A percentile compares a stretch with the other conserved stretches of the same genome.
These are phyloP conservation scores for Botia kubotai DNA, from an alignment of 2,797 vertebrate species.

Conservation along the genomic window DNA sequence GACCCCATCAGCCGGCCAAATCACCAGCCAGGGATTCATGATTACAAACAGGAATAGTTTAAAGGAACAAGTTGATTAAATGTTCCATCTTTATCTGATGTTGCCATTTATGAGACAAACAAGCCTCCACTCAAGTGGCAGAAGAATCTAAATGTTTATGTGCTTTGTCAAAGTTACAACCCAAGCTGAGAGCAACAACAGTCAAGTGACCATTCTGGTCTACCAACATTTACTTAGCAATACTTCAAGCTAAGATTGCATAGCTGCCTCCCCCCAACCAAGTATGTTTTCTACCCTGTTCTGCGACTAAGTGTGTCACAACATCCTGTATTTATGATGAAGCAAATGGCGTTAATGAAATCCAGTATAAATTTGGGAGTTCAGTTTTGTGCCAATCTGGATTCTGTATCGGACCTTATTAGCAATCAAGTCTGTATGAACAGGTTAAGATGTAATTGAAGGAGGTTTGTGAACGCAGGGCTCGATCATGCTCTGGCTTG, in stretches of 20 bases:
- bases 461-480: conserved; percentile 6
- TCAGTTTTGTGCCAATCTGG: neutral
- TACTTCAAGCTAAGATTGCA: neutral
- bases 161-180: conserved; percentile 7
- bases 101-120: conserved; percentile 25
- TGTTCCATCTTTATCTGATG: conserved; percentile 22
- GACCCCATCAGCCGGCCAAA: conserved; percentile 2
- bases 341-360: conserved; percentile 1
- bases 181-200: neutral
- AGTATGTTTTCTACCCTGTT: neutral
- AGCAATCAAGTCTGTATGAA: neutral
- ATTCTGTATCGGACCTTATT: conserved; percentile 6
- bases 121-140: conserved; percentile 20
- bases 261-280: neutral
- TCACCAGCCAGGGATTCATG: conserved; percentile 31
- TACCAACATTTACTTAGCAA: neutral
- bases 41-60: conserved; percentile 37
- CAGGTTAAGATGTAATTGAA: conserved; percentile 12
- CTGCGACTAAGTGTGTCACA: neutral
- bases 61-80: conserved; percentile 8
- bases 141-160: conserved; percentile 34
- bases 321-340: neutral
- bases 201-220: neutral
- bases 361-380: neutral
- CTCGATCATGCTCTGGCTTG: conserved; percentile 37